Base-by-base conservation (phyloP, 2,888 invertebrate species). In the Ormyrus pomaceus region DNA sequence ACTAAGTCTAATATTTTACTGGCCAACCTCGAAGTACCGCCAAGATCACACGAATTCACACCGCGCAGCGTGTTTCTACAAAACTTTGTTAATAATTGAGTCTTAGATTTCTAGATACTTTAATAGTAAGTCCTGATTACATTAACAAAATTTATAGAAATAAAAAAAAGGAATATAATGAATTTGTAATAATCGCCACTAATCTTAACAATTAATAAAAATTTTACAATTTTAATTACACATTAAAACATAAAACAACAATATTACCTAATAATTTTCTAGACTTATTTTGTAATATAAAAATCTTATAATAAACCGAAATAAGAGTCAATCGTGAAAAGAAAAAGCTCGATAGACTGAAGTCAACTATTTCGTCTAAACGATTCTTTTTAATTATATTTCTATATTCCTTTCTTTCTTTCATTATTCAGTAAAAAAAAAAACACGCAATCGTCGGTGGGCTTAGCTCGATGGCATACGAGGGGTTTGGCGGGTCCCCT, bases 391-490 rank as follows among this genome's bases (percentile, higher is more conserved):
- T 82, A 82, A 73, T 79, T 56, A 73, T 79, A 76, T 75, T 73
- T 69, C 70, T 77, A 79, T 74, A 79, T 82, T 74, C 55, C 79
- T 74, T 81, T 82, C 34, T 83, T 79, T 65, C 56, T 74, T 81
- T 81, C 70, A 59, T 72, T 62, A 73, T 70, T 69, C n/a, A 77
- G 56, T 78, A 78, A 65, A 19, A 78, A 65, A 70, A 81, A 86
- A 85, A 85, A 86, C 86, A 86, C 86, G 86, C 84, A 86, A 84
- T 85, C 85, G 83, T 85, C 84, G 83, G 85, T 84, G 84, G 85
- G 85, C 84, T 86, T 86, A 84, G 86, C 86, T 86, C 86, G 86
- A 82, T 88, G 86, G 87, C 92, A 92, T 84, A 85, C 92, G 87
- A 83, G 89, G 89, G 84, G 91, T 84, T 85, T 82, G 84, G 83